Conservation (phyloP, 2,797 vertebrate species). For the Arrhamphus sclerolepis region DNA sequence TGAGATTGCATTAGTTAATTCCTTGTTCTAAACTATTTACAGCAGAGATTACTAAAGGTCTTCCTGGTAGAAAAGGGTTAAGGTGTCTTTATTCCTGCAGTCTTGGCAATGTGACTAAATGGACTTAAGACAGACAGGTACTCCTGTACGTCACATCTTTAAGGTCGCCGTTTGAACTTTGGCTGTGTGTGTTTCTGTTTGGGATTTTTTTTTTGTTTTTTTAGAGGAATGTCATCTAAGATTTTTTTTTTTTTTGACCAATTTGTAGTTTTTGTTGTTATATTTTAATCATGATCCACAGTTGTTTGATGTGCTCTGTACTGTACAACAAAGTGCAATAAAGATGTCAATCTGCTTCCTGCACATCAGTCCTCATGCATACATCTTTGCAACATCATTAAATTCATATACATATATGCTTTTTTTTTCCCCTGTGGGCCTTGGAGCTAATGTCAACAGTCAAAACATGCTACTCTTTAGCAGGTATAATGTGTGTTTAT, state of each 20-base stretch:
- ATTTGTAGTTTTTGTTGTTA: not conserved
- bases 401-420: no score
- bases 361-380: no score
- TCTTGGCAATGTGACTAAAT: conserved; percentile 48
- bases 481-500: no score
- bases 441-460: no score
- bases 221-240: not conserved
- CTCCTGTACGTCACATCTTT: conserved; percentile 10
- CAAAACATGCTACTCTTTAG: no score
- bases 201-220: not conserved
- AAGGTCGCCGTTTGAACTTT: not conserved
- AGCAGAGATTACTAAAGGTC: conserved; percentile 72
- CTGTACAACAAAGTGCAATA: conserved; percentile 69
- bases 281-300: conserved; percentile 37
- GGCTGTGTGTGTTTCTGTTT: not conserved
- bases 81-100: conserved; percentile 61
- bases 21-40: conserved; percentile 81
- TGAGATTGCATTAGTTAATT: conserved; percentile 80
- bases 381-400: no score
- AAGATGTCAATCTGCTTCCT: conserved; percentile 39
- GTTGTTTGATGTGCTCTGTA: conserved; percentile 54
- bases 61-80: conserved; percentile 55
- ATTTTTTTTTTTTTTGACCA: conserved; percentile 3
- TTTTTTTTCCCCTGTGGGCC: no score
- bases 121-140: conserved; percentile 36